Evolutionary conservation across 2,888 invertebrate genomes (phyloP), one percentile per base, ranked within the genome.

Genomic region (Gymnosoma rotundatum): DNA sequence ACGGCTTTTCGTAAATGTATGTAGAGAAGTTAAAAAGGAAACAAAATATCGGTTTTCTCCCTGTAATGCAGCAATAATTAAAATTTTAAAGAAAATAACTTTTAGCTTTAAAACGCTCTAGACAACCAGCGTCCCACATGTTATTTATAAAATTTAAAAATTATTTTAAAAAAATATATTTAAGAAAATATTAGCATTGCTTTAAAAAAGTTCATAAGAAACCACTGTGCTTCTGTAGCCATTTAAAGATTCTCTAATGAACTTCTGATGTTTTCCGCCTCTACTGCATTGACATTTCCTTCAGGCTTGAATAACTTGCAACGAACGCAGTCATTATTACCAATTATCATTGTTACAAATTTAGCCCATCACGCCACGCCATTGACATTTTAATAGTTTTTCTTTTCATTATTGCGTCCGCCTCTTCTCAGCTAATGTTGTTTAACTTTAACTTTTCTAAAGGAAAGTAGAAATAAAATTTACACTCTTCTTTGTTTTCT

Each of bases 331-430:
- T 81, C 69, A 69, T 75, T 81, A 81, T 75, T 63, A 50, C 54
- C 80, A 81, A 81, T 75, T 81, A 69, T 20, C 63, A 69, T 60
- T 69, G 69, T 69, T 56, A 63, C 50, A 52, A 50, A 63, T 67
- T 74, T 12, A 74, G 25, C 9, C 25, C 48, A 69, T 80, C 61
- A 67, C 67, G 56, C 50, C 61, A 67, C 67, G 56, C 50, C 50
- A 81, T 81, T 75, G 80, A 69, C 80, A 69, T 81, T 81, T 75
- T 81, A 75, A 81, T 75, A 81, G 80, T 81, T 74, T 74, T 52
- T 66, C 66, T 50, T 73, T 79, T 14, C 50, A 16, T 18, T 50
- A 12, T 45, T 8, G 14, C 66, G 36, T 20, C 18, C 45, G 21
- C 48, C 18, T 16, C 32, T 6, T n/a, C 54, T 20, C 38, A 32